Evolutionary conservation across 2,888 invertebrate genomes (phyloP).

Genomic region (Melieria omissa): DNA sequence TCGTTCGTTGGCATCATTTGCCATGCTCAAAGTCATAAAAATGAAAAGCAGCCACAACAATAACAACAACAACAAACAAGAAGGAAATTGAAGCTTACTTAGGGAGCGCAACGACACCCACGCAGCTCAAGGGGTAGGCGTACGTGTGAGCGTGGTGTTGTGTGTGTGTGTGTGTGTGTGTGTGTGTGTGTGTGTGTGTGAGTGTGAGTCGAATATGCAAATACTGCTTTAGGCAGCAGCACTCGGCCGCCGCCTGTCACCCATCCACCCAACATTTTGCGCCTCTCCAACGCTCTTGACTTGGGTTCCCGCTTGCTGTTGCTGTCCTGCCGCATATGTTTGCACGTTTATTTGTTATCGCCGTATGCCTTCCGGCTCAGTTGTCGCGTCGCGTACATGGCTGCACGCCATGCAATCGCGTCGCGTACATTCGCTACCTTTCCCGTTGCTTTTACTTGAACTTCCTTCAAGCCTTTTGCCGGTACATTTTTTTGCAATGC

Average conservation of each 20-base stretch:
- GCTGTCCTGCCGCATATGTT: conserved; percentile 7
- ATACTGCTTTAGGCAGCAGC: neutral
- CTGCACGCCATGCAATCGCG: conserved; percentile 13
- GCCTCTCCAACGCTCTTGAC: neutral
- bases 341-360: conserved; percentile 16
- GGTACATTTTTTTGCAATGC: too few species aligned
- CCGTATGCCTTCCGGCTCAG: neutral
- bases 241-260: neutral
- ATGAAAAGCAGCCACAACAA: conserved; percentile 13
- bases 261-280: neutral
- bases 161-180: neutral
- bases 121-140: neutral
- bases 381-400: neutral
- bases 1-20: neutral
- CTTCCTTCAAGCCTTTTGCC: too few species aligned
- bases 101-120: neutral
- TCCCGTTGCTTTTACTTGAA: too few species aligned
- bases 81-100: neutral
- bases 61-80: neutral
- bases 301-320: neutral
- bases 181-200: neutral
- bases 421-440: too few species aligned
- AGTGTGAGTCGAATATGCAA: conserved; percentile 3
- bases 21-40: conserved; percentile 26
- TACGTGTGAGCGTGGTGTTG: neutral